phyloP scores from a whole-genome alignment of 2,797 vertebrate genomes.

The Microctenopoma stevenorrisi region DNA sequence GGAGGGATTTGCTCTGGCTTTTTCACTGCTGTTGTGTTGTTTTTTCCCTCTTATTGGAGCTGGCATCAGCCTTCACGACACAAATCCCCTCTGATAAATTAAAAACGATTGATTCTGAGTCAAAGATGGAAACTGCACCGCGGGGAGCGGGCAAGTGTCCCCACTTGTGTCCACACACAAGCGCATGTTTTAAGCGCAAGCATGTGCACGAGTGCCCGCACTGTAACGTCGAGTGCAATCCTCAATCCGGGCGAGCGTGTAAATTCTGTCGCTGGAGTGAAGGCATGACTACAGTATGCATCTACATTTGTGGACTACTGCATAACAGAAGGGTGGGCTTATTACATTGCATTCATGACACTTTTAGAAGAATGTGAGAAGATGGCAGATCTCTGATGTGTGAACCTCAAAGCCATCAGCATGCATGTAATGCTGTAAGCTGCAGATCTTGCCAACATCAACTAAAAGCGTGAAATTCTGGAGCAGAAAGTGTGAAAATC shows the following conservation, averaged over 20 bases:
- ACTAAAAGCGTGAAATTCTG: slow-evolving; percentile 77
- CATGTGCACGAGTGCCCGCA: slow-evolving; percentile 34
- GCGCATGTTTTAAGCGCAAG: slow-evolving; percentile 37
- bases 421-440: slow-evolving; percentile 71
- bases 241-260: slow-evolving; percentile 30
- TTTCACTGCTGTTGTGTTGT: slow-evolving; percentile 78
- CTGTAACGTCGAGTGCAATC: slow-evolving; percentile 33
- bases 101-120: slow-evolving; percentile 88
- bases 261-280: slow-evolving; percentile 36
- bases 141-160: slow-evolving; percentile 55
- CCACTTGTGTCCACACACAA: slow-evolving; percentile 49
- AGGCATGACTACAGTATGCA: slow-evolving; percentile 41
- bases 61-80: slow-evolving; percentile 85
- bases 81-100: slow-evolving; percentile 88
- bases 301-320: slow-evolving; percentile 42
- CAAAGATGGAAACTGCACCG: slow-evolving; percentile 83
- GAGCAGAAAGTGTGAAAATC: slow-evolving; percentile 75
- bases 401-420: slow-evolving; percentile 74
- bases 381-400: slow-evolving; percentile 76
- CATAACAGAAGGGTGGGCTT: slow-evolving; percentile 60
- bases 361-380: slow-evolving; percentile 77
- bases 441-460: slow-evolving; percentile 68
- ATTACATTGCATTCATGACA: slow-evolving; percentile 69
- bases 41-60: slow-evolving; percentile 78
- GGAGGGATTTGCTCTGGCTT: slow-evolving; percentile 85